Percentiles rank a stretch among this genome's conserved stretches.
Evolutionary conservation across 2,888 invertebrate genomes (phyloP).

Genomic region (Amiota communis): DNA sequence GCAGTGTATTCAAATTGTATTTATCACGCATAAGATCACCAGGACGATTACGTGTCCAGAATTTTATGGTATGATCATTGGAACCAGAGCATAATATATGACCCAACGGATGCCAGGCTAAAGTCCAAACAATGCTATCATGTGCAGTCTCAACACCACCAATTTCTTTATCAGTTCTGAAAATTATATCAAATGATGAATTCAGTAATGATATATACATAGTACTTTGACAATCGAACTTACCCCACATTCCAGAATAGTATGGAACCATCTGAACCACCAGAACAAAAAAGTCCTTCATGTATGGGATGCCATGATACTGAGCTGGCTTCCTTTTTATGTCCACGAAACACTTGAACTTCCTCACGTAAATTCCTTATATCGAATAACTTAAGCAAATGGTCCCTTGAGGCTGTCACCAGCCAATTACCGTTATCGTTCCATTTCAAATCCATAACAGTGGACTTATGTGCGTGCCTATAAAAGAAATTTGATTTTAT

Average conservation of each 20-base stretch:
- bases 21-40: conserved; percentile 99
- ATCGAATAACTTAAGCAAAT: conserved; percentile 97
- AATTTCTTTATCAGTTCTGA: conserved; percentile 95
- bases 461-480: conserved; percentile 98
- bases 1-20: conserved; percentile 94
- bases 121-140: conserved; percentile 98
- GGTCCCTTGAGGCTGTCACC: conserved; percentile 97
- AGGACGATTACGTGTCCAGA: conserved; percentile 99
- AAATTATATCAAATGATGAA: conserved; percentile 27
- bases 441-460: conserved; percentile 99
- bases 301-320: conserved; percentile 99
- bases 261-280: conserved; percentile 98
- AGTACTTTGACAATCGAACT: conserved; percentile 54
- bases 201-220: no score
- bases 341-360: conserved; percentile 97
- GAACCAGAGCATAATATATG: conserved; percentile 99
- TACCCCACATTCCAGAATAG: conserved; percentile 99
- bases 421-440: conserved; percentile 99
- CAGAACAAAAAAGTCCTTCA: conserved; percentile 97
- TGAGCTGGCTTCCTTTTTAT: conserved; percentile 98
- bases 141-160: conserved; percentile 99
- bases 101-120: conserved; percentile 99
- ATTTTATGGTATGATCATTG: conserved; percentile 99
- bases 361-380: conserved; percentile 96
- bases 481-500: neutral